phyloP scores from a whole-genome alignment of 2,113 vertebrate species.

The Saguinus midas region DNA sequence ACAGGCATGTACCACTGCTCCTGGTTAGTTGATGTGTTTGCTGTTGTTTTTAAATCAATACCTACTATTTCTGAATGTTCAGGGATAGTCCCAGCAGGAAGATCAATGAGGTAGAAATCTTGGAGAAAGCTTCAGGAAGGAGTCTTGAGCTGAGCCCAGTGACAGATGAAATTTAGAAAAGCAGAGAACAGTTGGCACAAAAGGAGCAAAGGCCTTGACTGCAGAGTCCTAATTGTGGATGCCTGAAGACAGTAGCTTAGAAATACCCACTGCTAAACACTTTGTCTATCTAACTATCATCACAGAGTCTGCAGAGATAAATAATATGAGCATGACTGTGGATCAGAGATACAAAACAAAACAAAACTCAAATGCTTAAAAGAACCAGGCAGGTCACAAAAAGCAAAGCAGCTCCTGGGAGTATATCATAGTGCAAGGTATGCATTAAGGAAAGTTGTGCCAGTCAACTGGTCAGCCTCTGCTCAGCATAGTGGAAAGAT shows the following conservation, averaged over 20 bases:
- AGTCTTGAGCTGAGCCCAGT: neutral
- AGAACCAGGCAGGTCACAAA: neutral
- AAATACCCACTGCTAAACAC: neutral
- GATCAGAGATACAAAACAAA: neutral
- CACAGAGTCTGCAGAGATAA: neutral
- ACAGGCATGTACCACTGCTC: no score
- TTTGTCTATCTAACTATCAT: neutral
- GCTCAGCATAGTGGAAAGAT: neutral
- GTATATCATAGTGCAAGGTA: neutral
- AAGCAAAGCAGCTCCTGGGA: neutral
- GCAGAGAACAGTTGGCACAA: neutral
- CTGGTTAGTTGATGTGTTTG: no score
- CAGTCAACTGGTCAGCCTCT: neutral
- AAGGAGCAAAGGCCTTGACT: neutral
- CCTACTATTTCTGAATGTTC: neutral
- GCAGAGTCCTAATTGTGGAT: fast-evolving
- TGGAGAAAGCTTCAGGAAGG: neutral
- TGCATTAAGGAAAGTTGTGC: neutral
- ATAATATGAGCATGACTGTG: neutral
- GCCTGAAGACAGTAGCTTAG: neutral
- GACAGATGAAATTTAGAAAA: neutral
- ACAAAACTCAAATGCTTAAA: neutral
- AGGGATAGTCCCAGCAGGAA: neutral
- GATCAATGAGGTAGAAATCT: neutral
- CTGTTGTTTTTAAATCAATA: neutral